Evolutionary conservation across 2,888 invertebrate genomes (phyloP), one percentile per base, ranked within the genome.

Genomic region (Drosophila antonietae): DNA sequence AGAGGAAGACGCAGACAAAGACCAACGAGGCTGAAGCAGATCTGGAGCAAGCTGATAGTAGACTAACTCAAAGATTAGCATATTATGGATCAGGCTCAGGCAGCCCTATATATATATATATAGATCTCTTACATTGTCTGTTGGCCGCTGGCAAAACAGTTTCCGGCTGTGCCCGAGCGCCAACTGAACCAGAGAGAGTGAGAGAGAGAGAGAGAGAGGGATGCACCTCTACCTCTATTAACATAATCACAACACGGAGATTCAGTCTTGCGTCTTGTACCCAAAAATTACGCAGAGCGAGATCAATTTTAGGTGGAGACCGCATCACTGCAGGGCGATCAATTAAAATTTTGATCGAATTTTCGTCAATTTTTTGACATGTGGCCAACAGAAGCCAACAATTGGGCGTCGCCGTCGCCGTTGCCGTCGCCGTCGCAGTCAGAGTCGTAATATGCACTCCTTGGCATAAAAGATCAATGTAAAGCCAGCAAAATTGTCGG

Each of bases 301-400:
- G 90, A 89, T 91, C 91, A 92, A 91, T 92, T 92, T 92, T 88
- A 23, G 56, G 43, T 39, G 57, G 67, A 70, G 71, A 61, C 65
- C 61, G 86, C 90, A 92, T 92, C 91, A 91, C 93, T 92, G 90
- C 90, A 91, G 92, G 93, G 92, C 91, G 92, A 92, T 92, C 92
- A 93, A 93, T 93, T 93, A 93, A 93, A 93, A 92, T 93, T 91
- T 93, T 93, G 93, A 93, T 93, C 93, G 92, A 93, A 93, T 93
- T 93, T 93, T 93, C 91, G 91, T 91, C 90, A 91, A 91, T 90
- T 90, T 91, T 88, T 91, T 91, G 91, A 92, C 92, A 92, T 91
- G 91, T 92, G 91, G 90, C 90, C 82, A 85, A 85, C 84, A 88
- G 84, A 85, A 85, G 84, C 82, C 81, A 72, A 75, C 73, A 78